Evolutionary conservation across 2,888 invertebrate genomes (phyloP), one percentile per base, ranked within the genome.

Genomic region (Mactromeris polynyma): DNA sequence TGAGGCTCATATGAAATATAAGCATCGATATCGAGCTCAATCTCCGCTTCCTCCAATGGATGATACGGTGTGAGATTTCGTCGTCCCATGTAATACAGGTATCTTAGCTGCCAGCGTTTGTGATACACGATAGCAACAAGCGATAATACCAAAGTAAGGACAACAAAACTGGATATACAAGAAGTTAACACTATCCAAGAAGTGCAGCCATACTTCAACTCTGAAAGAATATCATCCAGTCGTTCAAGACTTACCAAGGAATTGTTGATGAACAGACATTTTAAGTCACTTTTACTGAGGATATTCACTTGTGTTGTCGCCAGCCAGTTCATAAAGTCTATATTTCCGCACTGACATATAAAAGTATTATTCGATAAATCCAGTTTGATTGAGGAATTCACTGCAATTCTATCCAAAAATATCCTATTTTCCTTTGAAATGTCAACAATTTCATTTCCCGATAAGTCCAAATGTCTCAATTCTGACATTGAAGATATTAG

Each of bases 81-180:
- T 21, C 85, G 38, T n/a, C 90, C 87, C 19, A 83, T 83, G 54
- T 87, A 87, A 78, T 87, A 87, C 3, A 88, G 77, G 36, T 90
- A 88, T 4, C 83, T 58, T 3, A 90, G 26, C 42, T 90, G 82
- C 90, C 90, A 90, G 19, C 90, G 64, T 58, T 88, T 83, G 40
- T 85, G 81, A 54, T 90, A 87, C 4, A 90, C 11, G 0, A 80
- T 33, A 31, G 85, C 85, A 19, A 81, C 31, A 14, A 87, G 54
- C 42, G 82, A 83, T 6, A 90, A 33, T 19, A 90, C 21, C 9
- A 83, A 19, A 11, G 86, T 21, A 40, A 85, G 31, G n/a, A 33
- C 26, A 1, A 83, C 33, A 54, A 85, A 87, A 11, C 77, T 77
- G 0, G 64, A 42, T 42, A 88, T 73, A 77, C 87, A 87, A 17